phyloP scores from a whole-genome alignment of 2,113 vertebrate genomes.

The Crypturellus undulatus region DNA sequence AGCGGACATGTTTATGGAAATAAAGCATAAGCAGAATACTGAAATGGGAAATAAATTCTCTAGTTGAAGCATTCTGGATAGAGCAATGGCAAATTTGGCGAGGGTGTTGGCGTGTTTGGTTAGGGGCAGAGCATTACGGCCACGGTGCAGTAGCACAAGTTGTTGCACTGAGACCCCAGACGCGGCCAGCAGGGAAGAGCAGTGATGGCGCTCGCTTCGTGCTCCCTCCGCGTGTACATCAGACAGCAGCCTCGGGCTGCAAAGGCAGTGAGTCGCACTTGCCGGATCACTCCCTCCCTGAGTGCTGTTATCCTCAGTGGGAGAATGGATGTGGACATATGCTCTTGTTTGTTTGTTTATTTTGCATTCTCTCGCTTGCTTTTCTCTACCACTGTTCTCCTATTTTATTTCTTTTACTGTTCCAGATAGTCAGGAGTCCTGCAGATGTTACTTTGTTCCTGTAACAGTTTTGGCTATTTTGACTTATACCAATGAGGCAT shows the following conservation, averaged over 20 bases:
- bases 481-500: too few species aligned
- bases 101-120: not conserved
- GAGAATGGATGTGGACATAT: rapidly evolving
- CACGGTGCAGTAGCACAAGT: rapidly evolving
- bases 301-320: rapidly evolving
- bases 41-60: not conserved
- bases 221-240: too few species aligned
- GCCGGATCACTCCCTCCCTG: rapidly evolving
- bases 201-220: not conserved
- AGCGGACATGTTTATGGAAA: not conserved
- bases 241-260: not conserved
- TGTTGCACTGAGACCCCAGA: rapidly evolving
- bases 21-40: not conserved
- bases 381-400: not conserved
- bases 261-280: rapidly evolving
- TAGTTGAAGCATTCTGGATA: not conserved
- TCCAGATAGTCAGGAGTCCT: rapidly evolving
- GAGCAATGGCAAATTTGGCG: not conserved
- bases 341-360: not conserved
- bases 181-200: rapidly evolving
- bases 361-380: not conserved
- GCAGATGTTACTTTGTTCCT: not conserved
- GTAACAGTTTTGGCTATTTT: not conserved
- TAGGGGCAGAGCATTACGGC: rapidly evolving
- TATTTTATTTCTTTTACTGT: not conserved